Percentiles rank a stretch among this genome's conserved stretches.
Conservation (phyloP, 2,113 vertebrate genomes). For the Asarcornis scutulata region DNA sequence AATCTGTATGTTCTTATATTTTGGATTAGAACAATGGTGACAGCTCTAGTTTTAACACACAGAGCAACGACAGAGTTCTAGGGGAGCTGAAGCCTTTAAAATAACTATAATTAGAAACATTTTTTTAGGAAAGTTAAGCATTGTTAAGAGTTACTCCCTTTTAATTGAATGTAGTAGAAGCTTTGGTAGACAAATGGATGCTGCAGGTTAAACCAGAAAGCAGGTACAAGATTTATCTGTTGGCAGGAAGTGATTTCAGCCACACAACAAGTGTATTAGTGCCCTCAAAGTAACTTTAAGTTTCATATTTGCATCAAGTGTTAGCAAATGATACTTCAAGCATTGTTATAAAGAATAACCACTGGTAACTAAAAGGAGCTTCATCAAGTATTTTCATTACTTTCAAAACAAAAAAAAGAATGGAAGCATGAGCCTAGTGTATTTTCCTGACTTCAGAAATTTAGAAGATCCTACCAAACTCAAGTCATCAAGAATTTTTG, state of each 20-base stretch:
- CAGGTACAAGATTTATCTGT: neutral
- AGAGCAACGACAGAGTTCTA: neutral
- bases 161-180: neutral
- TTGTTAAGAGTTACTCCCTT: neutral
- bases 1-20: too few relatives aligned
- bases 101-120: neutral
- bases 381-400: neutral
- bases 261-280: neutral
- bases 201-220: conserved; percentile 12
- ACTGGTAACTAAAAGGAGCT: neutral
- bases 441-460: neutral
- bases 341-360: neutral
- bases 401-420: neutral
- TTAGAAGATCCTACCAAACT: neutral
- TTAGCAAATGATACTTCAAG: conserved; percentile 8
- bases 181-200: neutral
- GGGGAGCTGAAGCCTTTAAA: neutral
- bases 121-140: neutral
- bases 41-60: neutral
- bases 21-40: neutral
- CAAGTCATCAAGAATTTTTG: neutral
- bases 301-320: neutral
- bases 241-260: neutral
- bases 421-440: fast-evolving
- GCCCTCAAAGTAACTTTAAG: neutral